Evolutionary conservation across 1,140 invertebrate genomes (phyloP), one percentile per base, ranked within the genome.

Genomic region (Meteorus sp.): DNA sequence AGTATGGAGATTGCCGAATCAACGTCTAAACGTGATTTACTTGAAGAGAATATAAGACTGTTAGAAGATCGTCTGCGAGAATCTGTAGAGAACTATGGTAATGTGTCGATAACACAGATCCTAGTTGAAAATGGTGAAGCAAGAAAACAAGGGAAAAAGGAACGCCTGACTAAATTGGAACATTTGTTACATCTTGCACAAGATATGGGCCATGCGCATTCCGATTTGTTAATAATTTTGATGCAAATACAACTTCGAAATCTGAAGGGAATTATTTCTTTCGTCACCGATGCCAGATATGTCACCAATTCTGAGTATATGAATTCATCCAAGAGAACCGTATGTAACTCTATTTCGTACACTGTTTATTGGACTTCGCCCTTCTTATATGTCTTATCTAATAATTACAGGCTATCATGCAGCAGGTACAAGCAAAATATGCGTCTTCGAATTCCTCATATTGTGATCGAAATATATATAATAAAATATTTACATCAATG

Each of bases 331-430:
- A n/a, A n/a, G n/a, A n/a, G n/a, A n/a, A n/a, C n/a, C n/a, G n/a
- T n/a, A n/a, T n/a, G n/a, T n/a, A n/a, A n/a, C n/a, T n/a, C n/a
- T n/a, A n/a, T n/a, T n/a, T n/a, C n/a, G n/a, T n/a, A n/a, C n/a
- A n/a, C n/a, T n/a, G n/a, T n/a, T n/a, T n/a, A n/a, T n/a, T n/a
- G n/a, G n/a, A n/a, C n/a, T n/a, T n/a, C n/a, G n/a, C n/a, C n/a
- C n/a, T n/a, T n/a, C n/a, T n/a, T n/a, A n/a, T n/a, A n/a, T n/a
- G n/a, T n/a, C n/a, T n/a, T n/a, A n/a, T n/a, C n/a, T n/a, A n/a
- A n/a, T n/a, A n/a, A n/a, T n/a, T n/a, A n/a, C 33, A 78, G 78
- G 62, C 73, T 29, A 64, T 43, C 23, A 77, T 78, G 70, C 59
- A 63, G 22, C 62, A 70, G 54, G 45, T 70, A 23, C 71, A 78